Percentiles rank a stretch among this genome's conserved stretches.
phyloP scores from a whole-genome alignment of 2,113 vertebrate genomes.

The Uria lomvia region DNA sequence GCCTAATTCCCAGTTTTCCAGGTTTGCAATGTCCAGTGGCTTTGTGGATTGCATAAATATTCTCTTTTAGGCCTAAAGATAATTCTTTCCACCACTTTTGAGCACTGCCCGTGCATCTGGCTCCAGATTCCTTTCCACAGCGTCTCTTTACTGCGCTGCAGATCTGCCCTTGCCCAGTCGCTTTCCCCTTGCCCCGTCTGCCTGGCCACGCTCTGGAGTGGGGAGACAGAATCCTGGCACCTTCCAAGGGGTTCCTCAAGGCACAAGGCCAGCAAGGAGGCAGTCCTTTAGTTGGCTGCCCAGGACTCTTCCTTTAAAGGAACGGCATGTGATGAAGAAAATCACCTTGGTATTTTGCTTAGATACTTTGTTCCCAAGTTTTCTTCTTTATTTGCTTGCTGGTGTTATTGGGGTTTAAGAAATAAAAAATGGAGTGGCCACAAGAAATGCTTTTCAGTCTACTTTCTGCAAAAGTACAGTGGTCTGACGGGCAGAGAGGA shows the following conservation, averaged over 20 bases:
- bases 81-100: not conserved
- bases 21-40: not conserved
- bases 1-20: not conserved
- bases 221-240: too few species aligned
- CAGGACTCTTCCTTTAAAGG: not conserved
- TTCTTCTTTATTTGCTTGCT: not conserved
- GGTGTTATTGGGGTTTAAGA: not conserved
- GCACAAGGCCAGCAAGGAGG: not conserved
- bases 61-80: not conserved
- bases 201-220: rapidly evolving
- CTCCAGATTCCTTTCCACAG: not conserved
- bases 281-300: not conserved
- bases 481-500: not conserved
- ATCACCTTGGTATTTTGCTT: not conserved
- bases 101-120: not conserved
- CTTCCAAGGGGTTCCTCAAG: not conserved
- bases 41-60: not conserved
- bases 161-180: not conserved
- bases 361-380: not conserved
- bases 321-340: not conserved
- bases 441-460: not conserved
- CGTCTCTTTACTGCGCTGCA: not conserved
- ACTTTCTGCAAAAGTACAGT: not conserved
- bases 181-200: not conserved
- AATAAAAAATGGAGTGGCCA: not conserved